A percentile compares a stretch with the other conserved stretches of the same genome.
Evolutionary conservation across 2,797 vertebrate species (phyloP).

Genomic region (Anguilla obscura): DNA sequence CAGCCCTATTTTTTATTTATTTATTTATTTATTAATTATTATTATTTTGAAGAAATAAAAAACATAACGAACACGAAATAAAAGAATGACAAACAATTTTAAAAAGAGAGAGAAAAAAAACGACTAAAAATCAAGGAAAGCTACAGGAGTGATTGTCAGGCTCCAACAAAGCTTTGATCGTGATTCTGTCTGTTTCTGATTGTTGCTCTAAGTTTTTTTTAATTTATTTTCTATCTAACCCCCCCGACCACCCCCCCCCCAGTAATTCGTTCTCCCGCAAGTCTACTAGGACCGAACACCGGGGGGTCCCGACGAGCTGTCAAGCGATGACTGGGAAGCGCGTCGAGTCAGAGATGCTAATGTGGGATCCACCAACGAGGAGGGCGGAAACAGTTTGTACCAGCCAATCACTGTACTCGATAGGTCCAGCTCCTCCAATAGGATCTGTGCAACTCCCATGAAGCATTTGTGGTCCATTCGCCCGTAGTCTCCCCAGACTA

Average conservation of each 20-base stretch:
- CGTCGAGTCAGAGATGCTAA: conserved; percentile 91
- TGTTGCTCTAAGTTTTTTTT: conserved; percentile 65
- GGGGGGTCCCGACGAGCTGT: conserved; percentile 89
- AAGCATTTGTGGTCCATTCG: conserved; percentile 99
- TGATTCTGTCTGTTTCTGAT: conserved; percentile 70
- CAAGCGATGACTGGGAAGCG: conserved; percentile 95
- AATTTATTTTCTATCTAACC: too few species aligned
- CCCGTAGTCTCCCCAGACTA: conserved; percentile 98
- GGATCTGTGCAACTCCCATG: conserved; percentile 98
- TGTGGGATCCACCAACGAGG: conserved; percentile 95
- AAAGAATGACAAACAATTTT: conserved; percentile 25
- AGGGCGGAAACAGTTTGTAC: conserved; percentile 98
- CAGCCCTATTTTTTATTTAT: conserved; percentile 53
- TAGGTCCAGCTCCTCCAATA: conserved; percentile 95
- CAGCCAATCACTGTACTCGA: conserved; percentile 98
- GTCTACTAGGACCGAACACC: conserved; percentile 90
- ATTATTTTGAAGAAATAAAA: conserved; percentile 39
- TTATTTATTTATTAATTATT: too few species aligned
- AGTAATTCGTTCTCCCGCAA: conserved; percentile 60
- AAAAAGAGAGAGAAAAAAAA: neutral
- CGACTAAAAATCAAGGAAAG: conserved; percentile 72
- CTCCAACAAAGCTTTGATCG: conserved; percentile 87
- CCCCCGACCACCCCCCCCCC: conserved; percentile 60
- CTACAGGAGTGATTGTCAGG: conserved; percentile 95
- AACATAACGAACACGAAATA: conserved; percentile 41